Evolutionary conservation across 2,113 vertebrate genomes (phyloP), one percentile per base, ranked within the genome.

Genomic region (Thermophis baileyi): DNA sequence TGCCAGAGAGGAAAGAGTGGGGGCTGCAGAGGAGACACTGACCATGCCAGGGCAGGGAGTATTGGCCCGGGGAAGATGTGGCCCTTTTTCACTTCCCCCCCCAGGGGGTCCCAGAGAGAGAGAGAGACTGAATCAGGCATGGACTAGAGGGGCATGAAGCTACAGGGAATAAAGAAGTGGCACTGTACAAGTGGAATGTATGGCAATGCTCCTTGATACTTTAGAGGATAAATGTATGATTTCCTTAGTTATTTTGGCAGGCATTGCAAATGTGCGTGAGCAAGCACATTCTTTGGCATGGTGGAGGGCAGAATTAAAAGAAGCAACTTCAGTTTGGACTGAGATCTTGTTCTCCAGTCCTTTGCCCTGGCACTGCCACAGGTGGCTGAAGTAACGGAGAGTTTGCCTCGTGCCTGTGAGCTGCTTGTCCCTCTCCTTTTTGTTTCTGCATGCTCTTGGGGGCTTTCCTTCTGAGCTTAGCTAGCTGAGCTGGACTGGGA

Each of bases 1-100:
- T 50, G 95, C 92, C 96, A 96, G 95, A 53, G 97, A 97, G 94
- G 97, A 97, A 92, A 95, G 95, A 96, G 96, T 91, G 92, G 96
- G 96, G 94, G 95, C 97, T 95, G 94, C 96, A 94, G 89, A 96
- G 96, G 95, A 97, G 95, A 93, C 95, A 94, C 94, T 93, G 96
- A 96, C 96, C 96, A 22, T 95, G 92, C 22, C 95, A 96, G 97
- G 96, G 96, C 96, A 89, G 95, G 96, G 96, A 92, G 0, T 93
- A 91, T 93, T 95, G 93, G 94, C 96, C 96, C 87, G 85, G 95
- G 96, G 96, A 51, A 95, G 25, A 27, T 11, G 24, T 27, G 24
- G 74, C 51, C 30, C 51, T 51, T 94, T 93, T 94, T 95, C 9
- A n/a, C 44, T 5, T 94, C 92, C 95, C 94, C 94, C 91, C 94